phyloP scores from a whole-genome alignment of 2,113 vertebrate species.

The Anhinga rufa region DNA sequence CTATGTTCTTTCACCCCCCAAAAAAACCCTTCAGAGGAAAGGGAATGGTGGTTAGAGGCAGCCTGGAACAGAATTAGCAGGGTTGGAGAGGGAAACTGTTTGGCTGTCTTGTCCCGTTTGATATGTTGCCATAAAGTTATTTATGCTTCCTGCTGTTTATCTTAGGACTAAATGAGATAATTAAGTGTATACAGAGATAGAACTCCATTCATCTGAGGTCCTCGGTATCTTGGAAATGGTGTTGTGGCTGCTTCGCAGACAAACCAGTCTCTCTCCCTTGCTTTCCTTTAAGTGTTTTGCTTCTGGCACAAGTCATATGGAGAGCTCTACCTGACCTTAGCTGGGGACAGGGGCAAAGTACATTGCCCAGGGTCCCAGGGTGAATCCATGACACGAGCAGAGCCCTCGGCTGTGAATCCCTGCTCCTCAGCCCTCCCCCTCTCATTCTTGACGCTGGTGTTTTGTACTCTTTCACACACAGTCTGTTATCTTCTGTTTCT shows the following conservation, averaged over 20 bases:
- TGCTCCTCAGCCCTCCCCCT: neutral
- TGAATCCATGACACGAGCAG: neutral
- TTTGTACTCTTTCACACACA: neutral
- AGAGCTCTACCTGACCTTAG: neutral
- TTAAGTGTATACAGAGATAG: neutral
- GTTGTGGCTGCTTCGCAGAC: neutral
- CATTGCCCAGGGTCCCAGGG: neutral
- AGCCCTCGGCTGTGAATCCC: neutral
- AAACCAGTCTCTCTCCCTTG: neutral
- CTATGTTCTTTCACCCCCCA: neutral
- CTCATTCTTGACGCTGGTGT: neutral
- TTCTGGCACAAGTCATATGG: neutral
- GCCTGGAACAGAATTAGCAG: neutral
- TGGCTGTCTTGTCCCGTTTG: neutral
- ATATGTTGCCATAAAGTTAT: neutral
- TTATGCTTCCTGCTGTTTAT: neutral
- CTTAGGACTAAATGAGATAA: neutral
- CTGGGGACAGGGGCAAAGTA: neutral
- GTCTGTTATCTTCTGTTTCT: neutral
- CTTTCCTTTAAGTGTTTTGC: neutral
- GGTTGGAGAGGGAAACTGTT: neutral
- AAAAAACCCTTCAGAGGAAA: neutral
- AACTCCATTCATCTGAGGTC: neutral
- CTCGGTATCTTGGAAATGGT: neutral
- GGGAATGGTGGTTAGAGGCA: neutral